phyloP scores from a whole-genome alignment of 2,797 vertebrate genomes.

The Babyrousa celebensis region DNA sequence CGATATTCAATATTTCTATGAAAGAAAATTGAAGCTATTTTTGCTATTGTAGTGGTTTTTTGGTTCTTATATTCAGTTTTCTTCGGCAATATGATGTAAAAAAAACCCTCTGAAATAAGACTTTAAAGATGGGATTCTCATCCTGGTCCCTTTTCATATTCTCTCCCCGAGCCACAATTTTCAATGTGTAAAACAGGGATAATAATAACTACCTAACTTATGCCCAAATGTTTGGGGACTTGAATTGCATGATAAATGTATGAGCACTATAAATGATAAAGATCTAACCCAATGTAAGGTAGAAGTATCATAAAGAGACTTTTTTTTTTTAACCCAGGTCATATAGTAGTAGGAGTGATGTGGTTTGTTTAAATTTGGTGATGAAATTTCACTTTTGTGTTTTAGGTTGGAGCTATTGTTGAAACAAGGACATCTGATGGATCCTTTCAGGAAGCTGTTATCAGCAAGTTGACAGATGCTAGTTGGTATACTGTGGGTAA shows the following conservation, averaged over 20 bases:
- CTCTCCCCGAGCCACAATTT: slow-evolving; percentile 63
- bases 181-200: neutral
- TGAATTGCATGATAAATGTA: neutral
- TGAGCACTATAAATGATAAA: slow-evolving; percentile 20
- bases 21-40: slow-evolving; percentile 57
- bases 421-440: slow-evolving; percentile 97
- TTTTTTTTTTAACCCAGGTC: neutral
- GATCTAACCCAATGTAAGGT: neutral
- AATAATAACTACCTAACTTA: neutral
- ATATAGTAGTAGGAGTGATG: slow-evolving; percentile 27
- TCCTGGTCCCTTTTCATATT: neutral
- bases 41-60: slow-evolving; percentile 28
- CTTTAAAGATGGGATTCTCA: slow-evolving; percentile 47
- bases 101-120: slow-evolving; percentile 13
- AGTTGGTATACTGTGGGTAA: slow-evolving; percentile 99
- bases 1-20: neutral
- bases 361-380: slow-evolving; percentile 71
- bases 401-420: slow-evolving; percentile 97
- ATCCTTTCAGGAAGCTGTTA: slow-evolving; percentile 94
- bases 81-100: neutral
- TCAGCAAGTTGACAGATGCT: slow-evolving; percentile 97
- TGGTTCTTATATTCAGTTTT: neutral
- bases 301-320: neutral
- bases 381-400: slow-evolving; percentile 73
- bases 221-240: neutral